phyloP scores from a whole-genome alignment of 1,140 invertebrate genomes.

The Drosophila prosaltans region DNA sequence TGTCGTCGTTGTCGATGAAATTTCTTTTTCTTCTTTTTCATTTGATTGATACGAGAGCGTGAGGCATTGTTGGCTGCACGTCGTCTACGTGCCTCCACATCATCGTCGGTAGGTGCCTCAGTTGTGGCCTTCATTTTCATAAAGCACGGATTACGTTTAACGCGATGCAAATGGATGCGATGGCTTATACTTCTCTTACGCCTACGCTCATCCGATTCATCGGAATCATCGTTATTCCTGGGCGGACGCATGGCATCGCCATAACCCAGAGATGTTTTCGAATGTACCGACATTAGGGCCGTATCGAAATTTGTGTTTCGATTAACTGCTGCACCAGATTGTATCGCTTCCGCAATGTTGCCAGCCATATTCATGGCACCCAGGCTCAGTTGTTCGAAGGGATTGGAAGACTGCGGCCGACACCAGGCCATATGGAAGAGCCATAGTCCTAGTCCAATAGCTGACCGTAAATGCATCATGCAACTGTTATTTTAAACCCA shows the following conservation, averaged over 20 bases:
- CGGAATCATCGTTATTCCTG: constrained; percentile 21
- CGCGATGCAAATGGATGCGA: constrained; percentile 19
- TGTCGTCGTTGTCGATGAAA: constrained; percentile 48
- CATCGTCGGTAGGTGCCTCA: constrained; percentile 35
- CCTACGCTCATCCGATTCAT: constrained; percentile 54
- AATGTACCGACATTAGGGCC: constrained; percentile 44
- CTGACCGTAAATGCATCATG: constrained; percentile 24
- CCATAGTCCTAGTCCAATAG: constrained; percentile 20
- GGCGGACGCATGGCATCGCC: constrained; percentile 60
- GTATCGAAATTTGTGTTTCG: constrained; percentile 48
- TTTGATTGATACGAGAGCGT: constrained; percentile 41
- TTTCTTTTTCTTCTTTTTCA: constrained; percentile 49
- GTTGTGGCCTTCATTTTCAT: constrained; percentile 46
- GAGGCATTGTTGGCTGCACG: constrained; percentile 55
- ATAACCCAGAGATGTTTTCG: constrained; percentile 49
- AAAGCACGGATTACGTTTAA: constrained; percentile 54
- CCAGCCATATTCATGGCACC: constrained; percentile 51
- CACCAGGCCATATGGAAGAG: constrained; percentile 12
- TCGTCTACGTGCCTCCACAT: constrained; percentile 56
- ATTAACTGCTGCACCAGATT: constrained; percentile 43
- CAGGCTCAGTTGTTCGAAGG: constrained; percentile 50
- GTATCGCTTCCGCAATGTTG: constrained; percentile 42
- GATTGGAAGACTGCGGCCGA: constrained; percentile 22
- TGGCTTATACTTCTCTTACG: constrained; percentile 13
- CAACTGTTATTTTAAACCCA: constrained; percentile 15